Percentiles rank a stretch among this genome's conserved stretches.
Evolutionary conservation across 2,888 invertebrate species (phyloP).

Genomic region (Stegana nigrithorax): DNA sequence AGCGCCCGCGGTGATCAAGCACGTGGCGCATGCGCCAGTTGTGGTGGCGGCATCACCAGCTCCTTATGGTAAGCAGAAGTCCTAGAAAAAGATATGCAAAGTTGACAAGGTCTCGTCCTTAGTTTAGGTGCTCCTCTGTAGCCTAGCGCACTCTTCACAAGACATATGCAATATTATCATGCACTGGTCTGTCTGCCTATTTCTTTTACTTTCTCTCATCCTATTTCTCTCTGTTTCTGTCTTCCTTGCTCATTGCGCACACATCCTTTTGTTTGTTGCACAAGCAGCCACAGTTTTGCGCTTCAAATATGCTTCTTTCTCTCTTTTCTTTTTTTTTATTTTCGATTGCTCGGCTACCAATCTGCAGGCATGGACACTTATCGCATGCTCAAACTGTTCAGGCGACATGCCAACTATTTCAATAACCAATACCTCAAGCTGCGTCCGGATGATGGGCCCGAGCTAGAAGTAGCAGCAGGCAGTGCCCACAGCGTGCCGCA

Average conservation of each 20-base stretch:
- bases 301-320: too few relatives aligned
- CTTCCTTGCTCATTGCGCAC: neutral
- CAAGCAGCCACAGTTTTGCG: too few relatives aligned
- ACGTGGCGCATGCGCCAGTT: constrained; percentile 55
- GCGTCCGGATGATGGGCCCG: constrained; percentile 55
- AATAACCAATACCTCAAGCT: constrained; percentile 65
- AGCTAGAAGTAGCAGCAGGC: constrained; percentile 10
- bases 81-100: neutral
- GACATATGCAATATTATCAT: neutral
- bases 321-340: constrained; percentile 40
- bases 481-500: constrained; percentile 8
- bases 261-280: too few relatives aligned
- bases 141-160: neutral
- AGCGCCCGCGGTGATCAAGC: constrained; percentile 50
- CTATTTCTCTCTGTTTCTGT: neutral
- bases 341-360: constrained; percentile 32
- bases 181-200: neutral
- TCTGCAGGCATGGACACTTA: constrained; percentile 65
- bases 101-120: neutral
- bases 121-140: neutral
- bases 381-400: constrained; percentile 65
- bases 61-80: constrained; percentile 64
- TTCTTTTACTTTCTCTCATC: neutral
- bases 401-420: constrained; percentile 64
- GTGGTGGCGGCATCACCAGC: constrained; percentile 61